phyloP scores from a whole-genome alignment of 2,797 vertebrate species.

The Molothrus aeneus region DNA sequence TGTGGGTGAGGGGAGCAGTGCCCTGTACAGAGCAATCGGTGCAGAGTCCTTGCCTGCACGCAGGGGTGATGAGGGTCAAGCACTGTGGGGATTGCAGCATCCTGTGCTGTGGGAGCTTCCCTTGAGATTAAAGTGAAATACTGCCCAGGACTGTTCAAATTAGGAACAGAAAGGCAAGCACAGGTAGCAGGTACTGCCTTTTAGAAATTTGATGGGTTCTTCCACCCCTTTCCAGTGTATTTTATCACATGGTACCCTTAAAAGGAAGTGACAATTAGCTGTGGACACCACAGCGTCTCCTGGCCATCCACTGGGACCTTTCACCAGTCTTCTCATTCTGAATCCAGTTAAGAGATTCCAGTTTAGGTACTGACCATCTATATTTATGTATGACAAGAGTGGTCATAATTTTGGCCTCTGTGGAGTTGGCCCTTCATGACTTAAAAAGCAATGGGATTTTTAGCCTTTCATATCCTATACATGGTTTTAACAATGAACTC shows the following conservation, averaged over 20 bases:
- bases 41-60: not conserved
- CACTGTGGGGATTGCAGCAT: not conserved
- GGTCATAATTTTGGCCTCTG: not conserved
- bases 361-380: not conserved
- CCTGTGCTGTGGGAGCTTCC: not conserved
- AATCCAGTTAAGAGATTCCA: not conserved
- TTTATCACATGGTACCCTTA: not conserved
- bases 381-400: not conserved
- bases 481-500: not conserved
- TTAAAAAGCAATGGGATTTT: not conserved
- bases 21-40: fast-evolving
- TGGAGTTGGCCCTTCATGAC: not conserved
- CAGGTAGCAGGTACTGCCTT: not conserved
- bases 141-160: not conserved
- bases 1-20: not conserved
- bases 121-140: not conserved
- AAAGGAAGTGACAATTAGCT: not conserved
- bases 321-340: not conserved
- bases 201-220: not conserved
- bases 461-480: not conserved
- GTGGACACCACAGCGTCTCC: not conserved
- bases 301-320: not conserved
- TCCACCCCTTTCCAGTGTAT: not conserved
- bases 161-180: not conserved
- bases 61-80: not conserved